Conservation (phyloP, 2,888 invertebrate genomes). For the Nebria brevicollis region DNA sequence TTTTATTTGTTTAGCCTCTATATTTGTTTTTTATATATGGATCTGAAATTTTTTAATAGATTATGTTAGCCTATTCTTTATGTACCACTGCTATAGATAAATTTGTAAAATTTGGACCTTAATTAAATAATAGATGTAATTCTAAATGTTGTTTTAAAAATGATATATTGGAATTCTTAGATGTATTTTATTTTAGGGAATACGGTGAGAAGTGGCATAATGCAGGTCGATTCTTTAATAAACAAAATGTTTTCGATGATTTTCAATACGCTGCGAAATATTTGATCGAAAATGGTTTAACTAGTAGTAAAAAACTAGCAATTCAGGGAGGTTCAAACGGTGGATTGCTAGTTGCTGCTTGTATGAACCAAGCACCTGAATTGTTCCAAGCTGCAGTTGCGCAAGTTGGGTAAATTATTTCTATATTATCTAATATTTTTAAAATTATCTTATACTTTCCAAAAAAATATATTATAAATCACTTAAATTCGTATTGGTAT, state of each 20-base stretch:
- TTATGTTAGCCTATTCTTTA: neutral
- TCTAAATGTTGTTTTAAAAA: neutral
- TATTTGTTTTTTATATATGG: too few species aligned
- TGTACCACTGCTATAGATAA: slow-evolving; percentile 28
- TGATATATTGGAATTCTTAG: neutral
- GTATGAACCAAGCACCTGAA: slow-evolving; percentile 94
- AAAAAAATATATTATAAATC: too few species aligned
- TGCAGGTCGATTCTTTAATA: slow-evolving; percentile 87
- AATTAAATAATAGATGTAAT: too few species aligned
- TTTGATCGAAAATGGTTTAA: slow-evolving; percentile 83
- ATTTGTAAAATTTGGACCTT: slow-evolving; percentile 47
- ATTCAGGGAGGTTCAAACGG: slow-evolving; percentile 98
- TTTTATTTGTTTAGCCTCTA: too few species aligned
- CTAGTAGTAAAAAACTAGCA: slow-evolving; percentile 76
- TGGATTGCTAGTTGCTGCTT: slow-evolving; percentile 94
- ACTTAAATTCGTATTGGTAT: too few species aligned
- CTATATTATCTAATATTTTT: neutral
- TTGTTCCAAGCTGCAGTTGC: slow-evolving; percentile 92
- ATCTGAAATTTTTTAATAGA: too few species aligned
- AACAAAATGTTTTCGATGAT: slow-evolving; percentile 98
- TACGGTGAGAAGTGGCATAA: slow-evolving; percentile 99
- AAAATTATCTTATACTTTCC: too few species aligned
- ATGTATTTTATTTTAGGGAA: slow-evolving; percentile 70
- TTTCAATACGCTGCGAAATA: slow-evolving; percentile 93
- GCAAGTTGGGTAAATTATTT: slow-evolving; percentile 83